Base-by-base conservation (phyloP, 2,113 vertebrate genomes). In the Montifringilla adamsi region DNA sequence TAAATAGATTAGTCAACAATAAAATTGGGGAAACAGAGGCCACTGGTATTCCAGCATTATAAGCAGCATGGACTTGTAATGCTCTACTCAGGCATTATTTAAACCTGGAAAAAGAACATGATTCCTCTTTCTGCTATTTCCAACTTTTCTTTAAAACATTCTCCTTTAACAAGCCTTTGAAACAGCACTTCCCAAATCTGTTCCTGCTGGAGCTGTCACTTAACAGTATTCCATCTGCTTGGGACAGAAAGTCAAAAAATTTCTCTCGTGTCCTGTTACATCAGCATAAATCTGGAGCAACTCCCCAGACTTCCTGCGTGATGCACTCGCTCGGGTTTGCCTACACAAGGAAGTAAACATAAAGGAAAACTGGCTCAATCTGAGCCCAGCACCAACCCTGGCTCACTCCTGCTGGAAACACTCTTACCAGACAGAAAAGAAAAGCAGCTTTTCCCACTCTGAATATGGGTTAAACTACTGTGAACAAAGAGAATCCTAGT, bases 241-340 rank as follows among this genome's bases (percentile, higher is more conserved):
- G 30, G 50, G 46, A 79, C 62, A 90, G 60, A 87, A 80, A 72
- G n/a, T 16, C 11, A 64, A 19, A 70, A 52, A 27, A 66, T 66
- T 90, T 69, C 58, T 81, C 52, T 84, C 8, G 7, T 60, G 77
- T 91, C 52, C 64, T 80, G 79, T 80, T 87, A 84, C 35, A 87
- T 35, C 28, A 83, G 44, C 66, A 89, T 13, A 75, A 84, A 86
- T 44, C 56, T 39, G 53, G 43, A 89, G 43, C 33, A 81, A 75
- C 60, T 87, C 76, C 86, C 30, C 68, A 84, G 43, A 91, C 56
- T 90, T 93, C 86, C 93, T 94, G 64, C 19, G 69, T 89, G 93
- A 93, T n/a, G 22, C 82, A 87, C 20, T 81, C 10, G 18, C 56
- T 56, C 0, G 39, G 39, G 39, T 41, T 90, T 87, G 70, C 78